These are phyloP conservation scores for Cosmia pyralina DNA, from an alignment of 2,888 invertebrate genomes.

Conservation along the genomic window DNA sequence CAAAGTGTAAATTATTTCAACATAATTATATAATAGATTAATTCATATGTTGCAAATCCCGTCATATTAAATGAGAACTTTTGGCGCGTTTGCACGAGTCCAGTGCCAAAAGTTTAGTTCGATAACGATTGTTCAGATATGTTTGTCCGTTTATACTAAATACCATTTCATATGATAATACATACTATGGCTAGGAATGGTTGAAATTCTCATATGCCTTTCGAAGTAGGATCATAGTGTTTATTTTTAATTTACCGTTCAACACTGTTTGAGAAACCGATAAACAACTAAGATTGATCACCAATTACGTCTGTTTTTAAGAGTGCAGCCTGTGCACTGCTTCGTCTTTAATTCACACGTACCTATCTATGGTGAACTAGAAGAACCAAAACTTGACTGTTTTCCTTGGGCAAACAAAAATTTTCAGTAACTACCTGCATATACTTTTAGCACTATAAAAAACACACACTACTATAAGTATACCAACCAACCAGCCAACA, in stretches of 20 bases:
- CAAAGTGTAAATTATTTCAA: neutral
- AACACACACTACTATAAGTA: too few species aligned
- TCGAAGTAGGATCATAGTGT: conserved; percentile 11
- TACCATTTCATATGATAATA: conserved; percentile 8
- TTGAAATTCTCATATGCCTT: neutral
- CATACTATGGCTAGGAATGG: neutral
- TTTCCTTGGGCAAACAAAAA: neutral
- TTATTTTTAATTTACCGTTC: conserved; percentile 38
- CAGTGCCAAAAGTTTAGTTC: conserved; percentile 37
- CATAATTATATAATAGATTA: conserved; percentile 1
- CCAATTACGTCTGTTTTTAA: conserved; percentile 20
- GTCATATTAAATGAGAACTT: conserved; percentile 8
- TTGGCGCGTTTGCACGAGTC: conserved; percentile 27
- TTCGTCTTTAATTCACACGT: neutral
- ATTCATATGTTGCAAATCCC: neutral
- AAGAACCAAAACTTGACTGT: neutral
- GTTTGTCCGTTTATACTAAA: conserved; percentile 7
- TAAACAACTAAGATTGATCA: conserved; percentile 42
- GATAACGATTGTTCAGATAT: conserved; percentile 7
- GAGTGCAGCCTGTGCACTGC: conserved; percentile 37
- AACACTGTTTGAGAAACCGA: conserved; percentile 7
- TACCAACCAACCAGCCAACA: too few species aligned
- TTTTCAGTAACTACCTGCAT: neutral
- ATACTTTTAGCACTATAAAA: too few species aligned
- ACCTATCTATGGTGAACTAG: too few species aligned